A percentile compares a stretch with the other conserved stretches of the same genome.
These are phyloP conservation scores for Tenualosa thibaudeaui DNA, from an alignment of 2,797 vertebrate species.

Conservation along the genomic window DNA sequence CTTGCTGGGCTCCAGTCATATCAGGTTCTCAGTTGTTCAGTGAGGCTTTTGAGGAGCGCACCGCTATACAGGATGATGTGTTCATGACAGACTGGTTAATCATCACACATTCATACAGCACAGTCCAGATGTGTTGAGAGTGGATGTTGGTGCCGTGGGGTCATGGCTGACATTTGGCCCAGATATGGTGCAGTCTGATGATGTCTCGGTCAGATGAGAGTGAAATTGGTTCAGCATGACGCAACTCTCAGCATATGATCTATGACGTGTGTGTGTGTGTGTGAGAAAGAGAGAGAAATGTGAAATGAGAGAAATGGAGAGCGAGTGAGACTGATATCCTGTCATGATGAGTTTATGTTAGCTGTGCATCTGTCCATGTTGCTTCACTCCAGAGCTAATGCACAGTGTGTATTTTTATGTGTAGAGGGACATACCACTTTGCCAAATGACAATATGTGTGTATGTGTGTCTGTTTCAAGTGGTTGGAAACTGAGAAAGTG, in stretches of 20 bases:
- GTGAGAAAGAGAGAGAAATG: not conserved
- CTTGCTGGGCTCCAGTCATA: no score
- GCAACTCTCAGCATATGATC: not conserved
- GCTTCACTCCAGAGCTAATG: not conserved
- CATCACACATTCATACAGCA: not conserved
- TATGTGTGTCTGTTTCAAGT: not conserved
- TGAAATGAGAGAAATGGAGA: not conserved
- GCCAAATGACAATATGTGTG: constrained; percentile 24
- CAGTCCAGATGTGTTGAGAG: not conserved
- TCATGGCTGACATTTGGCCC: not conserved
- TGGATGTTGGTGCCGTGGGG: not conserved
- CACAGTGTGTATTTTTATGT: not conserved
- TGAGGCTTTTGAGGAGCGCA: no score
- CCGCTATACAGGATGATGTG: no score
- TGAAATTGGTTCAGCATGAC: not conserved
- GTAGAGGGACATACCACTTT: not conserved
- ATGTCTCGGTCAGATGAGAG: no score
- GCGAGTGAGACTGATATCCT: not conserved
- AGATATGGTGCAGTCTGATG: not conserved
- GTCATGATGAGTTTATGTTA: not conserved
- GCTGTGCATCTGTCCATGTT: not conserved
- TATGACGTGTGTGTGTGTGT: not conserved
- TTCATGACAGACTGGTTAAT: no score
- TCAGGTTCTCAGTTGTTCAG: no score
- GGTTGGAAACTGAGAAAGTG: not conserved